Percentiles rank a stretch among this genome's conserved stretches.
Evolutionary conservation across 2,888 invertebrate species (phyloP).

Genomic region (Baccha elongata): DNA sequence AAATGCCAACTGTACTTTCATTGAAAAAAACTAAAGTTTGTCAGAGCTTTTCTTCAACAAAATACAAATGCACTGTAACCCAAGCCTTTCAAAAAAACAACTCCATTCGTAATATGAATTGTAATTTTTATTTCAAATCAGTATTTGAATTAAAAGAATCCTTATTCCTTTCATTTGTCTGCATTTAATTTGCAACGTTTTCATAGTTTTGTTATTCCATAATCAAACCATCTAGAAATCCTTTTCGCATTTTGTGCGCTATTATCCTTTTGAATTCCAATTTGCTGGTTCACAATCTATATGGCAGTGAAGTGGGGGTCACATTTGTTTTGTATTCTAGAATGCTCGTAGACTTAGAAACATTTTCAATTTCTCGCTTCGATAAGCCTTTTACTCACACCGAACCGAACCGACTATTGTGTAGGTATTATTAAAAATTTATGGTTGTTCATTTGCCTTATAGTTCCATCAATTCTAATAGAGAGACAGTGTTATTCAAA

Average conservation of each 20-base stretch:
- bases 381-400: neutral
- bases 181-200: neutral
- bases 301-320: neutral
- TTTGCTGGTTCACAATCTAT: constrained; percentile 1
- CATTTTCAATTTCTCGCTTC: constrained; percentile 24
- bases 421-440: neutral
- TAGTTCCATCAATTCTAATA: neutral
- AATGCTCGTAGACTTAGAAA: constrained; percentile 6
- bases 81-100: no score
- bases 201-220: neutral
- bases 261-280: constrained; percentile 13
- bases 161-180: neutral
- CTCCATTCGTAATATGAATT: no score
- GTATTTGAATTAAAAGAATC: neutral
- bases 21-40: no score
- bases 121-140: no score
- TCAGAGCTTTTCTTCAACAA: no score
- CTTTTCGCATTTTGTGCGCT: neutral
- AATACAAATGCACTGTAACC: no score
- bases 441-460: neutral
- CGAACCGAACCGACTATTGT: neutral
- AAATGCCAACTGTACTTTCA: no score
- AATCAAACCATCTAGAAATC: neutral
- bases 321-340: neutral
- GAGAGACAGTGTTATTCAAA: neutral